Percentiles rank a stretch among this genome's conserved stretches.
phyloP scores from a whole-genome alignment of 2,113 vertebrate species.

The Acanthisitta chloris region DNA sequence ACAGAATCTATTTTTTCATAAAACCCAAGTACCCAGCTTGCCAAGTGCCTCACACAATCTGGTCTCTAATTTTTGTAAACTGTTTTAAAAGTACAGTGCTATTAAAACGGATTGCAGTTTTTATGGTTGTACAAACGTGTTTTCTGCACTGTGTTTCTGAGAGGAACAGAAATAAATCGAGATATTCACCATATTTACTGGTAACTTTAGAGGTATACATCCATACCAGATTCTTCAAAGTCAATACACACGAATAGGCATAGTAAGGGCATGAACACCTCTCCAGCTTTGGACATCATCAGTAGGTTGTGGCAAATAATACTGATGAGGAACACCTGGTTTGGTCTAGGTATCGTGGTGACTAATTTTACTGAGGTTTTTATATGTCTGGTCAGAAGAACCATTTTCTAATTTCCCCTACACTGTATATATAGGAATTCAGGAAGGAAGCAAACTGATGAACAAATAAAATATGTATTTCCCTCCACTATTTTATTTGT shows the following conservation, averaged over 20 bases:
- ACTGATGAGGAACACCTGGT: background rate
- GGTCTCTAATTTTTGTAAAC: background rate
- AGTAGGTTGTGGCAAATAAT: background rate
- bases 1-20: background rate
- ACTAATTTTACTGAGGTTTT: background rate
- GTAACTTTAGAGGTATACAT: background rate
- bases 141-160: background rate
- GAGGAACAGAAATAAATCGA: background rate
- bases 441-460: background rate
- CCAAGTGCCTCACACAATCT: constrained; percentile 7
- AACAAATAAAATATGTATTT: background rate
- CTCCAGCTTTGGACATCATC: background rate
- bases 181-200: background rate
- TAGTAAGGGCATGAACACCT: background rate
- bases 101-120: background rate
- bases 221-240: background rate
- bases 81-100: background rate
- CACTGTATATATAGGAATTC: background rate
- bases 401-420: background rate
- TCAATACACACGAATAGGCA: background rate
- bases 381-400: background rate
- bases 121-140: background rate
- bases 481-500: background rate
- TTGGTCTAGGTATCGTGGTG: background rate
- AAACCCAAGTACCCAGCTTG: background rate